Evolutionary conservation across 2,888 invertebrate genomes (phyloP), one percentile per base, ranked within the genome.

Genomic region (Flexamia atlantica): DNA sequence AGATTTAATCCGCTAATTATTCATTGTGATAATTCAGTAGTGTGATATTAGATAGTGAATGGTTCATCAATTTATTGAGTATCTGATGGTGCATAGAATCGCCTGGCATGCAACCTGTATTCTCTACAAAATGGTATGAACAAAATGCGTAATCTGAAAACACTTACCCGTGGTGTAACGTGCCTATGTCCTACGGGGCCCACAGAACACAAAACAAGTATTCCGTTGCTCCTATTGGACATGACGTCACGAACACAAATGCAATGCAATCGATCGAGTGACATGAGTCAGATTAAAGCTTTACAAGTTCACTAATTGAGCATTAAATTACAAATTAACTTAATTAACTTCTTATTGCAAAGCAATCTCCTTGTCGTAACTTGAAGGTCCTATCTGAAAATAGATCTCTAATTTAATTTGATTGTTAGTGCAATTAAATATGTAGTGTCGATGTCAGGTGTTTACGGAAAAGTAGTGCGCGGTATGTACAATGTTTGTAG

Each of bases 111-210:
- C 84, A 82, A 60, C 46, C 46, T 30, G 76, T 85, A 85, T 87
- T 87, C 86, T 85, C 86, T 89, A 89, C 89, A 90, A 90, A 91
- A 90, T 90, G 90, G 90, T 90, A 90, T 90, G 90, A 90, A 90
- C 90, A 89, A 90, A 91, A 90, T 90, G 90, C 90, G 81, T 90
- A 90, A 90, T 91, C 90, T 89, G 90, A 90, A 90, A 90, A 91
- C 90, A 91, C 91, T 91, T 91, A 91, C 91, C 89, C 90, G 90
- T 90, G 90, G 90, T 90, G 90, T 87, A 87, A 88, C 88, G 87
- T 88, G 88, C 88, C 88, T 87, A 88, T 88, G 85, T 88, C 87
- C 88, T 87, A 88, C 88, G 87, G 88, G 88, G 88, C 85, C 88
- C 86, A 88, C 88, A 87, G 83, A 85, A 83, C 81, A 84, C 83